Conservation (phyloP, 2,113 vertebrate genomes). For the Alectura lathami region DNA sequence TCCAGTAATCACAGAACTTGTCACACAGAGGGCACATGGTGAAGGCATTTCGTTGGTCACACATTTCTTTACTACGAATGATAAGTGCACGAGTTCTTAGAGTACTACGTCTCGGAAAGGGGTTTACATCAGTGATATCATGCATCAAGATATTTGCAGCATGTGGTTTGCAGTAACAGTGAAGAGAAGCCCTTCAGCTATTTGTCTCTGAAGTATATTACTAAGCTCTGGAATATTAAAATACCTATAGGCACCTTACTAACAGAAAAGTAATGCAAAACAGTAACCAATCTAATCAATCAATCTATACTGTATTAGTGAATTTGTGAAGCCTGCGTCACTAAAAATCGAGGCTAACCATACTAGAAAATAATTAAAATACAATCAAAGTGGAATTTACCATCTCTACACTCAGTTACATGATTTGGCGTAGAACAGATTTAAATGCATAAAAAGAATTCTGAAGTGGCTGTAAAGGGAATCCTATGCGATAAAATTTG, state of each 20-base stretch:
- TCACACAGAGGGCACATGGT: conserved; percentile 99
- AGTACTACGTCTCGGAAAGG: not conserved
- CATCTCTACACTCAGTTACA: not conserved
- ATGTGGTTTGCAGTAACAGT: not conserved
- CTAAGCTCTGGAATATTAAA: not conserved
- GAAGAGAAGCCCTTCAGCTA: not conserved
- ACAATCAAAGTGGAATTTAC: not conserved
- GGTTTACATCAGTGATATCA: accelerated
- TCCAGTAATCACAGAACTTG: conserved; percentile 93
- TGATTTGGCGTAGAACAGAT: not conserved
- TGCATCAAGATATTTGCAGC: not conserved
- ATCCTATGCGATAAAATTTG: not conserved
- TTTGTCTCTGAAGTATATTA: not conserved
- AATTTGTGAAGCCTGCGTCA: not conserved
- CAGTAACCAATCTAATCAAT: not conserved
- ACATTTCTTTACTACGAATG: conserved; percentile 90
- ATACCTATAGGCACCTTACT: not conserved
- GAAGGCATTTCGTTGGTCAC: conserved; percentile 87
- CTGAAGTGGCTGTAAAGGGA: not conserved
- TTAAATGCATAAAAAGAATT: not conserved
- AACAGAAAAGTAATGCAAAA: not conserved
- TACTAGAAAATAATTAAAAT: not conserved
- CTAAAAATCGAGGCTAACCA: not conserved
- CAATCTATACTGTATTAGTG: not conserved
- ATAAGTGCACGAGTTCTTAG: conserved; percentile 19